phyloP scores from a whole-genome alignment of 2,888 invertebrate genomes.

The Chloromyia formosa region DNA sequence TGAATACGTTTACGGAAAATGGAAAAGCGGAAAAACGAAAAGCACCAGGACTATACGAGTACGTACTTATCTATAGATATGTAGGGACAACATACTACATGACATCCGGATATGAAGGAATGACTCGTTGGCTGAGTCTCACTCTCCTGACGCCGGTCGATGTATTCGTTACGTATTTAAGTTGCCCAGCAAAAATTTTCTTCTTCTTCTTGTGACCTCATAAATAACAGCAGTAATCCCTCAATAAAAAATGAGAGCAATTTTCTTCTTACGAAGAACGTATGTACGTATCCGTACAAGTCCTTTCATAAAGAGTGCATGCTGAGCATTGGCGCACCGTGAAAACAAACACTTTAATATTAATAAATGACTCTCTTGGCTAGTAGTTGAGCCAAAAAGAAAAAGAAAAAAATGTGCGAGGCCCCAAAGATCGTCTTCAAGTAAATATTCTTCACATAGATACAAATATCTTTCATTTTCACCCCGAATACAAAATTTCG shows the following conservation, averaged over 20 bases:
- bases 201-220: slow-evolving; percentile 40
- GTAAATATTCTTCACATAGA: not conserved
- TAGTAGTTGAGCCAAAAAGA: not conserved
- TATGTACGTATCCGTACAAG: no score
- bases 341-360: slow-evolving; percentile 41
- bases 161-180: slow-evolving; percentile 25
- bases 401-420: slow-evolving; percentile 5
- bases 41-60: not conserved
- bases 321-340: slow-evolving; percentile 5
- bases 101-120: slow-evolving; percentile 21
- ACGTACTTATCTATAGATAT: no score
- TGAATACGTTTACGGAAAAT: slow-evolving; percentile 5
- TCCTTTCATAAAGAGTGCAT: no score
- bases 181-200: slow-evolving; percentile 20
- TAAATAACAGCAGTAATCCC: slow-evolving; percentile 42
- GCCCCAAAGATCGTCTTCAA: not conserved
- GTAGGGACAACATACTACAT: slow-evolving; percentile 9
- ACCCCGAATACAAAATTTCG: slow-evolving; percentile 11
- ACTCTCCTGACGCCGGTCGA: not conserved
- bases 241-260: slow-evolving; percentile 43
- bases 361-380: slow-evolving; percentile 18
- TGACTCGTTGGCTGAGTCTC: no score
- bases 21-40: slow-evolving; percentile 16
- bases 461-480: not conserved
- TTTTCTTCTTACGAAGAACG: slow-evolving; percentile 22